A percentile compares a stretch with the other conserved stretches of the same genome.
phyloP scores from a whole-genome alignment of 2,797 vertebrate species.

The Coreius guichenoti region DNA sequence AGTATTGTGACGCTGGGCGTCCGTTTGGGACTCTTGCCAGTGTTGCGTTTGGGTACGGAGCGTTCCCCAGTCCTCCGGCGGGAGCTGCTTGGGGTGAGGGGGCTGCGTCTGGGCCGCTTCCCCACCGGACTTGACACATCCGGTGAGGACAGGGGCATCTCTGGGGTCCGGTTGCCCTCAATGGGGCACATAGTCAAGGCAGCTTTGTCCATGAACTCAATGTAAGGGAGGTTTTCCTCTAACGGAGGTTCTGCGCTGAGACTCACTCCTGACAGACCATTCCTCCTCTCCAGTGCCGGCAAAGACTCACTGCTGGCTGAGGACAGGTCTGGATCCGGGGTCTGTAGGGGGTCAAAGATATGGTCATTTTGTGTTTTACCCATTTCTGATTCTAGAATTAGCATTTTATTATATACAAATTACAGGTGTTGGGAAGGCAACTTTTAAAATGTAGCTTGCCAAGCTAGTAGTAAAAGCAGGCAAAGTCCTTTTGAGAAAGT shows the following conservation, averaged over 20 bases:
- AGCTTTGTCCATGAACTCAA: constrained; percentile 47
- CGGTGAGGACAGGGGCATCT: constrained; percentile 48
- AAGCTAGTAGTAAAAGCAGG: background rate
- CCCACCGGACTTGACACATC: constrained; percentile 39
- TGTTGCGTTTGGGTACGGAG: constrained; percentile 51
- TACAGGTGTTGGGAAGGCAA: background rate
- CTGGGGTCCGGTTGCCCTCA: constrained; percentile 64
- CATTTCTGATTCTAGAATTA: background rate
- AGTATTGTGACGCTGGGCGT: constrained; percentile 64
- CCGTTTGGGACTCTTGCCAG: constrained; percentile 57
- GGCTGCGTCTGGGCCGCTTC: constrained; percentile 65
- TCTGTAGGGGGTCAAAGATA: constrained; percentile 42
- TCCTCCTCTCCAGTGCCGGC: constrained; percentile 67
- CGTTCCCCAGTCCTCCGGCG: constrained; percentile 31
- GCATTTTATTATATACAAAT: background rate
- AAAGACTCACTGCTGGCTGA: constrained; percentile 61
- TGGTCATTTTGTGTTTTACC: background rate
- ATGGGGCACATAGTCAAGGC: constrained; percentile 65
- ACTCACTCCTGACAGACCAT: constrained; percentile 69
- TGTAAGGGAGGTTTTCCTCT: constrained; percentile 52
- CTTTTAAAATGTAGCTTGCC: background rate
- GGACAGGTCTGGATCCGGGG: constrained; percentile 57
- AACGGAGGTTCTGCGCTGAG: constrained; percentile 63
- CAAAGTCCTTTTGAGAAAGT: background rate
- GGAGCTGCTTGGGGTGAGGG: constrained; percentile 42